These are phyloP conservation scores for Ictidomys tridecemlineatus DNA, from an alignment of 2,113 vertebrate species.

Conservation along the genomic window DNA sequence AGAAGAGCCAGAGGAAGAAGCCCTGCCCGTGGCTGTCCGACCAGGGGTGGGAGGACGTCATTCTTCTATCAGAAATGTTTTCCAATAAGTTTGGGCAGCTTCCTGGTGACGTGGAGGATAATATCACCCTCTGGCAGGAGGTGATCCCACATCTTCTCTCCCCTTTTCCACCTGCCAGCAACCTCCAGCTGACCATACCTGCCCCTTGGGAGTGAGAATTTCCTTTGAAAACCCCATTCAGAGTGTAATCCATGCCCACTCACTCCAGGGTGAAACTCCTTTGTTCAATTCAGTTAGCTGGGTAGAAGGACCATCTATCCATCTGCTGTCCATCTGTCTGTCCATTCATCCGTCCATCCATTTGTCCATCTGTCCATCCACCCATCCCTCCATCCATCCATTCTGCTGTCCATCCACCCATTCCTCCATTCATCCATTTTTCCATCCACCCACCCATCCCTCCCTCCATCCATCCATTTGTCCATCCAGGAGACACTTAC, in stretches of 20 bases:
- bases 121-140: constrained; percentile 90
- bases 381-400: not conserved
- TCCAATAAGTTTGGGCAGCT: constrained; percentile 91
- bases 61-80: constrained; percentile 92
- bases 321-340: not conserved
- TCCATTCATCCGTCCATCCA: too few species aligned
- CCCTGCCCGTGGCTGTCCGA: constrained; percentile 93
- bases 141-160: constrained; percentile 85
- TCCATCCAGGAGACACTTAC: not conserved
- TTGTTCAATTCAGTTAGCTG: not conserved
- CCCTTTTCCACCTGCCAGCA: rapidly evolving
- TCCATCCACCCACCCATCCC: too few species aligned
- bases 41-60: constrained; percentile 97
- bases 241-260: not conserved
- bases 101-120: constrained; percentile 91
- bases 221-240: not conserved
- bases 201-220: rapidly evolving
- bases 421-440: rapidly evolving
- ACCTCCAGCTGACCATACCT: not conserved
- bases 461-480: rapidly evolving
- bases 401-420: rapidly evolving
- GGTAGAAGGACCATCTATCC: not conserved
- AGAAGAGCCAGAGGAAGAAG: constrained; percentile 93
- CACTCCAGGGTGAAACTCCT: not conserved
- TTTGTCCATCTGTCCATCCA: too few species aligned